Evolutionary conservation across 2,797 vertebrate species (phyloP).

Genomic region (Melanotaenia parkinsoni): DNA sequence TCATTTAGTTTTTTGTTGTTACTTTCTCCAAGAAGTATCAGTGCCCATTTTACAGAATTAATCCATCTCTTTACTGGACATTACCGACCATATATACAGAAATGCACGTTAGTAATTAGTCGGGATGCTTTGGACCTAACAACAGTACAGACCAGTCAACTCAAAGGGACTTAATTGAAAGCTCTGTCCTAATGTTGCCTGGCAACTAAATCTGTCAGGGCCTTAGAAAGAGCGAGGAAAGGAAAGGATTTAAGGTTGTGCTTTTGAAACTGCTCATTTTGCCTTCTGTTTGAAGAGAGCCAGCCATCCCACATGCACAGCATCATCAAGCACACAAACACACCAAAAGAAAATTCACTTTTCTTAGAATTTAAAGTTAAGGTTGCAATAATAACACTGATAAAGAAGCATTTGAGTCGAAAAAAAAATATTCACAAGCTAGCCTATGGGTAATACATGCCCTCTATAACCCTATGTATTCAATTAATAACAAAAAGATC

Average conservation of each 20-base stretch:
- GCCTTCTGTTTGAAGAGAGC: constrained; percentile 46
- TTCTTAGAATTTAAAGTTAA: constrained; percentile 31
- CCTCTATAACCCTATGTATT: no score
- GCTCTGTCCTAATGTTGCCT: constrained; percentile 67
- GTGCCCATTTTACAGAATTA: no score
- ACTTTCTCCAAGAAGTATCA: no score
- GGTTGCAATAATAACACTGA: constrained; percentile 27
- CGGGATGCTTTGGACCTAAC: constrained; percentile 18
- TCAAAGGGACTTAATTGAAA: constrained; percentile 68
- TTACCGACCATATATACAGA: constrained; percentile 3
- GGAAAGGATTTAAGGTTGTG: constrained; percentile 62
- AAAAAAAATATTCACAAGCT: no score
- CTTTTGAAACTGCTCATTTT: constrained; percentile 56
- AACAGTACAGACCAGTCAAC: constrained; percentile 44
- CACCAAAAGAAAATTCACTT: constrained; percentile 14
- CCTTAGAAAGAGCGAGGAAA: constrained; percentile 28
- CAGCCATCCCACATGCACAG: constrained; percentile 31
- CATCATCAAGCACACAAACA: constrained; percentile 42
- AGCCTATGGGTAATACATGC: no score
- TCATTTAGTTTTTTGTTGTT: no score
- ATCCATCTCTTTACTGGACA: constrained; percentile 12
- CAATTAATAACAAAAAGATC: no score
- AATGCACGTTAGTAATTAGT: constrained; percentile 13
- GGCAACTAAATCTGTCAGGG: constrained; percentile 62
- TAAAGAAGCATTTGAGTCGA: constrained; percentile 14